Base-by-base conservation (phyloP, 2,888 invertebrate genomes). In the Lottia scabra region DNA sequence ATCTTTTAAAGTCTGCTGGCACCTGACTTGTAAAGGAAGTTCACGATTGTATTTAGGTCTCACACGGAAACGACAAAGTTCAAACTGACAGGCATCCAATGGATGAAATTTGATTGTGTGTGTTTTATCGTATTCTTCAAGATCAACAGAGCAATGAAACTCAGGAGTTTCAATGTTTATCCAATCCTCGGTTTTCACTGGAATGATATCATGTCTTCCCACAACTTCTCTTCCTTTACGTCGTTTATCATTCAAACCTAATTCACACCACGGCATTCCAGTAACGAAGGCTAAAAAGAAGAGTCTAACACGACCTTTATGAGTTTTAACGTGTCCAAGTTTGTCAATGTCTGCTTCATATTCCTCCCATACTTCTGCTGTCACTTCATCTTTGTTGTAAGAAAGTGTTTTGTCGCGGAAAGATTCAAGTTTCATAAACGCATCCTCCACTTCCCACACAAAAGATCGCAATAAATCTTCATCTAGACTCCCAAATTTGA, bases 191-290 rank as follows among this genome's bases (percentile, higher is more conserved):
- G 99, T 99, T 78, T 88, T 88, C 26, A 89, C 87, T 27, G 99
- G 99, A 88, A 99, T 97, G 89, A 99, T 99, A 91, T 99, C 99
- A 90, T 98, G 98, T 4, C 99, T 92, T 0, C 99, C 98, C 1
- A 99, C 99, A 69, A 99, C 98, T 92, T 99, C 99, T 90, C 95
- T 95, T n/a, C 99, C 99, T 90, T 98, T 96, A n/a, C 98, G 92
- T 90, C 96, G 93, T 92, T 97, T 93, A 90, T 99, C 99, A 90
- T 99, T 99, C 72, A 99, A 93, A 4, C 99, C 99, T 82, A 99
- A 91, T 91, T 99, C 99, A 79, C 99, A 94, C 87, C 95, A 95
- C 4, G 99, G 99, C 95, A 90, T 87, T 93, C 95, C 96, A 81
- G 97, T 95, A 19, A 99, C 92, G 90, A 99, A 99, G 38, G 97